Conservation (phyloP, 2,113 vertebrate species). For the Gracilinanus agilis region DNA sequence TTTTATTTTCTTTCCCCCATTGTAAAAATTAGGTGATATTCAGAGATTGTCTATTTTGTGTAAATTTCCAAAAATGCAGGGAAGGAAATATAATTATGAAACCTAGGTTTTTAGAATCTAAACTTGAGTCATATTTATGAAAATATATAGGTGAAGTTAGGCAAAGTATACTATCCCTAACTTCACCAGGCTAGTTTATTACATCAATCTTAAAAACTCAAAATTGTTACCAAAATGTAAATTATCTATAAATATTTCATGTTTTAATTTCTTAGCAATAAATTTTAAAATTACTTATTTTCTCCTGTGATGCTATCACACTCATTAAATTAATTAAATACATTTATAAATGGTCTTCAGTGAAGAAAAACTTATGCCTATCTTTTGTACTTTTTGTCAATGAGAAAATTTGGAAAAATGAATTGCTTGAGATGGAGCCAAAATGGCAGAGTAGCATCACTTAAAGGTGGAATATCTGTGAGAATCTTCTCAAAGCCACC, state of each 20-base stretch:
- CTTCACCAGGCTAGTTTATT: not conserved
- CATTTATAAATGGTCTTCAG: not conserved
- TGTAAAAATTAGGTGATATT: not conserved
- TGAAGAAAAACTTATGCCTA: not conserved
- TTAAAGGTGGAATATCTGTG: no score
- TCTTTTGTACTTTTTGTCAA: not conserved
- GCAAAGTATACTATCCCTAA: not conserved
- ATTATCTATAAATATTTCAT: not conserved
- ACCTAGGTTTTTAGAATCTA: not conserved
- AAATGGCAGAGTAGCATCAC: no score
- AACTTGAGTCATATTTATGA: not conserved
- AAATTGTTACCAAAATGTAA: not conserved
- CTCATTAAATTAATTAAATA: not conserved
- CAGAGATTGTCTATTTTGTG: not conserved
- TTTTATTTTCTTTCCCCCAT: not conserved
- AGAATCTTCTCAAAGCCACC: no score
- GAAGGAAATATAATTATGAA: not conserved
- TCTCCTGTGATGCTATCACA: not conserved
- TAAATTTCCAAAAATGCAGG: not conserved
- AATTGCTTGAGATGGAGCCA: no score
- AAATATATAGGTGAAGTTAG: not conserved
- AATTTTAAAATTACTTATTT: not conserved
- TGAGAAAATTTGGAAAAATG: not conserved
- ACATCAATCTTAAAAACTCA: not conserved
- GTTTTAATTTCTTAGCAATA: not conserved